Percentiles rank a stretch among this genome's conserved stretches.
Conservation (phyloP, 2,797 vertebrate genomes). For the Mergus octosetaceus region DNA sequence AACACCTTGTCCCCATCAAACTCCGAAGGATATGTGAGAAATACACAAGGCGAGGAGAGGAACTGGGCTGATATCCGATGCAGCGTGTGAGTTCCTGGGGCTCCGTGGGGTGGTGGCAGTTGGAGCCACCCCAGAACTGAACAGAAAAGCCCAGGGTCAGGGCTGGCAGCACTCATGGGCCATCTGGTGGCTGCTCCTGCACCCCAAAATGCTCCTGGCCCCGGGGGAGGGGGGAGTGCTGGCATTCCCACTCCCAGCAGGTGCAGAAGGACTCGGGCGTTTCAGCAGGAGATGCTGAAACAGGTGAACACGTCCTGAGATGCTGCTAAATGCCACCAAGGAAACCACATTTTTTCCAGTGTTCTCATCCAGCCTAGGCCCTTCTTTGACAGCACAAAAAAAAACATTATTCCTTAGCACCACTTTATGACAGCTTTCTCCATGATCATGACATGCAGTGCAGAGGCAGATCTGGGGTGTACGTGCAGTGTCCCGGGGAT, state of each 20-base stretch:
- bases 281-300: not conserved
- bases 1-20: conserved; percentile 52
- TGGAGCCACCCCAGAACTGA: too few relatives aligned
- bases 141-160: not conserved
- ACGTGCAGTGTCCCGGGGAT: rapidly evolving
- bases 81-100: not conserved
- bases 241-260: not conserved
- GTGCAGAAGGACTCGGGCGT: not conserved
- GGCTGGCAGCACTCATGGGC: not conserved
- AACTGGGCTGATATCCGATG: not conserved
- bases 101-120: not conserved
- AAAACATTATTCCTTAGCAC: not conserved
- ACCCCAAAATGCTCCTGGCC: not conserved
- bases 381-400: not conserved
- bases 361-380: not conserved
- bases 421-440: not conserved
- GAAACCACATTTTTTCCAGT: not conserved
- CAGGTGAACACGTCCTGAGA: not conserved
- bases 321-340: not conserved
- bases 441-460: rapidly evolving
- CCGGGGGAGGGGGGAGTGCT: not conserved
- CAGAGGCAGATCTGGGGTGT: not conserved
- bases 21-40: not conserved
- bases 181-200: not conserved
- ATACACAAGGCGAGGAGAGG: not conserved